These are phyloP conservation scores for Sesia bembeciformis DNA, from an alignment of 2,888 invertebrate species.

Conservation along the genomic window DNA sequence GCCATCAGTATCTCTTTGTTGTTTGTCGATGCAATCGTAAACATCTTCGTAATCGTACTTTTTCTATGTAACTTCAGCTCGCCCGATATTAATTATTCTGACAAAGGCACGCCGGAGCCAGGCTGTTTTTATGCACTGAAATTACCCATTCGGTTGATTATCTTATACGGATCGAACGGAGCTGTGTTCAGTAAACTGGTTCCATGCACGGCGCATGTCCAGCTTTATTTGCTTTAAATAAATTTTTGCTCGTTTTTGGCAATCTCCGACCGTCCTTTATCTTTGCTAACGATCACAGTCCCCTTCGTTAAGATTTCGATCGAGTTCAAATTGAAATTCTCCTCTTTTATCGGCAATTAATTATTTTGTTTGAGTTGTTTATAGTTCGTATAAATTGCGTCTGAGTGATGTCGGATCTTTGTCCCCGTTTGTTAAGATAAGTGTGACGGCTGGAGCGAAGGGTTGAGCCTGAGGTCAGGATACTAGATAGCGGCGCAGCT, in stretches of 20 bases:
- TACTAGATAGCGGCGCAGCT: constrained; percentile 42
- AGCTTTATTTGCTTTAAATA: constrained; percentile 68
- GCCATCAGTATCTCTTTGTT: constrained; percentile 6
- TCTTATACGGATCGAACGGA: constrained; percentile 57
- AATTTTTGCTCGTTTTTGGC: constrained; percentile 68
- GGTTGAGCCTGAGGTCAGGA: constrained; percentile 56
- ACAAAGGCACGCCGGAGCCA: constrained; percentile 35
- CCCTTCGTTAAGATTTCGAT: constrained; percentile 63
- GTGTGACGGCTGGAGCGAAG: constrained; percentile 39
- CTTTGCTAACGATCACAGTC: constrained; percentile 59
- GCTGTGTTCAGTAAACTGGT: constrained; percentile 45
- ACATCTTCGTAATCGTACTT: constrained; percentile 10
- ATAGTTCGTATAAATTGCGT: constrained; percentile 37
- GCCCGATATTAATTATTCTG: constrained; percentile 53
- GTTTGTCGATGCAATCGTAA: constrained; percentile 1
- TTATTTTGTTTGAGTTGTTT: constrained; percentile 39
- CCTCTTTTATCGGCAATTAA: constrained; percentile 43
- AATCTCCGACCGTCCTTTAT: constrained; percentile 58
- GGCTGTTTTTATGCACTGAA: constrained; percentile 51
- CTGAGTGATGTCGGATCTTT: constrained; percentile 43
- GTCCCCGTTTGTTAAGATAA: constrained; percentile 65
- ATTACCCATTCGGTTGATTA: constrained; percentile 62
- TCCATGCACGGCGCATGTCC: constrained; percentile 46
- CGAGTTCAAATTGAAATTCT: constrained; percentile 51
- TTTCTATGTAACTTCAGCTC: constrained; percentile 28